Conservation (phyloP, 1,140 invertebrate genomes). For the Triops cancriformis region DNA sequence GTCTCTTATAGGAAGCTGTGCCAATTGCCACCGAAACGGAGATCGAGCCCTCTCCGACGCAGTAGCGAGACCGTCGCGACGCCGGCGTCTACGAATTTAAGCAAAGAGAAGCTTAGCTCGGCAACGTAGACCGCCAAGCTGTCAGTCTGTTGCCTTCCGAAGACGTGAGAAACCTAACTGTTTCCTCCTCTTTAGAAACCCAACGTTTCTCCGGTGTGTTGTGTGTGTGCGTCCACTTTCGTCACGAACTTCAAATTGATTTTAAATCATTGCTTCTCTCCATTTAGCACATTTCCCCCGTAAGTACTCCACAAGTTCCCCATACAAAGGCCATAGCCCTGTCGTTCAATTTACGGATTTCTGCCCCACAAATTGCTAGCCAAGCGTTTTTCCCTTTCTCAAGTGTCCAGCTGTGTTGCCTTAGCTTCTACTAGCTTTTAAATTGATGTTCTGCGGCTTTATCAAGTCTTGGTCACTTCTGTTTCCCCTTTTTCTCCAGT, state of each 20-base stretch:
- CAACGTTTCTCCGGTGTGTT: neutral
- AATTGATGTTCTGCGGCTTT: neutral
- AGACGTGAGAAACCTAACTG: neutral
- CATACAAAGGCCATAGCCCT: neutral
- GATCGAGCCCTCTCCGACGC: neutral
- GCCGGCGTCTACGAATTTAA: conserved; percentile 8
- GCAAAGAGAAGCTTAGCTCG: neutral
- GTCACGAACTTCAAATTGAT: no score
- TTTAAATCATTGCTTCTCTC: no score
- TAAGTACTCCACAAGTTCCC: no score
- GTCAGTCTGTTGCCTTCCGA: neutral
- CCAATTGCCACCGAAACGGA: neutral
- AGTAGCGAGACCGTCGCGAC: conserved; percentile 2
- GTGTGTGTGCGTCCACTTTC: no score
- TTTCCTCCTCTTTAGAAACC: neutral
- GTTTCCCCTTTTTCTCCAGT: neutral
- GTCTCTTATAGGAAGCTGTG: neutral
- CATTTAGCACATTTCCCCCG: no score
- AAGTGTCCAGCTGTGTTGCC: neutral
- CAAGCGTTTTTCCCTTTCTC: neutral
- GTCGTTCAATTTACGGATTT: neutral
- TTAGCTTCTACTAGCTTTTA: neutral
- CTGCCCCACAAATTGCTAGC: neutral
- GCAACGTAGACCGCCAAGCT: neutral
- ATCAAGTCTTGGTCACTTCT: neutral